These are phyloP conservation scores for Astropecten irregularis DNA, from an alignment of 53 echinoderm and acorn worm species.

Conservation along the genomic window DNA sequence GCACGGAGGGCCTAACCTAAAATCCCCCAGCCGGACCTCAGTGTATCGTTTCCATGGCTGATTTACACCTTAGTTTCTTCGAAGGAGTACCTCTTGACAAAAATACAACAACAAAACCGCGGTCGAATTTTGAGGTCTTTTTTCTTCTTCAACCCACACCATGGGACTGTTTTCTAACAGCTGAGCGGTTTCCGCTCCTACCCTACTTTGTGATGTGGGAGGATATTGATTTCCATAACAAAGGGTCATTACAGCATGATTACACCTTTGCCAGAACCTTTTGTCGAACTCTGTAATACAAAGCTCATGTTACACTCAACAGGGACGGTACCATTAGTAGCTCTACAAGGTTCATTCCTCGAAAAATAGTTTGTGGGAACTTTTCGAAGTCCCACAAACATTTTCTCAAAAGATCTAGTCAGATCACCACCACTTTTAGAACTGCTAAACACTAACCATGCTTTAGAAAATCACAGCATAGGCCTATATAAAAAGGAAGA, in stretches of 20 bases:
- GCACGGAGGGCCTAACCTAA: too few relatives aligned
- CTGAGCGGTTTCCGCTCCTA: neutral
- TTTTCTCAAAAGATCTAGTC: too few relatives aligned
- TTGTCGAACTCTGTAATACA: slow-evolving; percentile 9
- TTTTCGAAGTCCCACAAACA: neutral
- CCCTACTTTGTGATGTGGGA: slow-evolving; percentile 4
- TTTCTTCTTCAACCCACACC: neutral
- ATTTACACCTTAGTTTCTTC: neutral
- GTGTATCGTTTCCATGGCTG: neutral
- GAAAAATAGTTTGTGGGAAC: neutral
- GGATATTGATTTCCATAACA: slow-evolving; percentile 28
- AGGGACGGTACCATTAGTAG: neutral
- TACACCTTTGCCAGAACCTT: slow-evolving; percentile 27
- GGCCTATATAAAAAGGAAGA: too few relatives aligned
- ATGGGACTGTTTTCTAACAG: neutral
- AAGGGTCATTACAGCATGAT: slow-evolving; percentile 38
- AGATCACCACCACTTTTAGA: too few relatives aligned
- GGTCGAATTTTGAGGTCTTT: neutral
- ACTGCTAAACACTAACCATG: too few relatives aligned
- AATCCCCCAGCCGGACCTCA: too few relatives aligned
- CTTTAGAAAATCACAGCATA: too few relatives aligned
- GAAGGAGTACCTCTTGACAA: neutral
- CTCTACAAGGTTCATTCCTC: neutral
- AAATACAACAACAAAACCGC: slow-evolving; percentile 3
- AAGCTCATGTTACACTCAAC: neutral